Conservation (phyloP, 1,140 invertebrate species). For the Olivierus martensii region DNA sequence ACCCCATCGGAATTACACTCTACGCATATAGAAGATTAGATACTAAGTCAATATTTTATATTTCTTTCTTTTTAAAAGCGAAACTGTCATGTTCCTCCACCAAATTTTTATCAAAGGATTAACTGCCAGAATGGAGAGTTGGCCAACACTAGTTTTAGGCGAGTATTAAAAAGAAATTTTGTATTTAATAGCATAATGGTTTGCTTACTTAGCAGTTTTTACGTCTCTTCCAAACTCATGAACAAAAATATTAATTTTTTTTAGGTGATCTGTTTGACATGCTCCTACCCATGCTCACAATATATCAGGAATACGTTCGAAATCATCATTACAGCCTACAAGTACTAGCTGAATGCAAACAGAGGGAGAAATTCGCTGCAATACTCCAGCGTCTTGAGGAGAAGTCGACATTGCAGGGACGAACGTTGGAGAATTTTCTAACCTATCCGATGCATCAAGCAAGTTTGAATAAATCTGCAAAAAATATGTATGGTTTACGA, state of each 20-base stretch:
- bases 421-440: slow-evolving; percentile 75
- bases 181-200: no score
- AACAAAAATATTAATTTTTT: no score
- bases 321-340: slow-evolving; percentile 89
- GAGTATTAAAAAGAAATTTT: no score
- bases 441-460: slow-evolving; percentile 95
- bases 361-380: slow-evolving; percentile 59
- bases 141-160: slow-evolving; percentile 81
- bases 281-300: slow-evolving; percentile 81
- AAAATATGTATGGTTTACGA: no score
- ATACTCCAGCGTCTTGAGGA: slow-evolving; percentile 70
- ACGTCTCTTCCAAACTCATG: no score
- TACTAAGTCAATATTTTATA: no score
- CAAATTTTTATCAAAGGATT: slow-evolving; percentile 92
- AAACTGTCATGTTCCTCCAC: slow-evolving; percentile 85
- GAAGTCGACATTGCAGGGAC: slow-evolving; percentile 67
- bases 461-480: slow-evolving; percentile 17
- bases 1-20: no score
- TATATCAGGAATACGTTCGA: slow-evolving; percentile 87
- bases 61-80: slow-evolving; percentile 35
- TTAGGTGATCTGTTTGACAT: slow-evolving; percentile 85
- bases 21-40: no score
- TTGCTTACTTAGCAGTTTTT: no score
- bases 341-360: slow-evolving; percentile 86
- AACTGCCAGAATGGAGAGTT: slow-evolving; percentile 77